Evolutionary conservation across 2,888 invertebrate species (phyloP).

Genomic region (Ramazzottius varieornatus): DNA sequence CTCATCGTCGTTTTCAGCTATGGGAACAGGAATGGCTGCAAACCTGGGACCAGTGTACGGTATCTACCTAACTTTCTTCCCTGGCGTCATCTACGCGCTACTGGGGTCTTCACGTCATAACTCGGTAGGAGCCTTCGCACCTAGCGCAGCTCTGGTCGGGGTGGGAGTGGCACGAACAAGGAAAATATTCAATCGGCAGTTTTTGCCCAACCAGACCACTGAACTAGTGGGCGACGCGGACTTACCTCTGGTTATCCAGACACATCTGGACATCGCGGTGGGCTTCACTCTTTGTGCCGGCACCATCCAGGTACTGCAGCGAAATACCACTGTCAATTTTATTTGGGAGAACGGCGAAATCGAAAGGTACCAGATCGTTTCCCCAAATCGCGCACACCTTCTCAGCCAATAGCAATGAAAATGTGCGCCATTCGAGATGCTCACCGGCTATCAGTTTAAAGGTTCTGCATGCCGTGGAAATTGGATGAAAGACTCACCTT

Average conservation of each 20-base stretch:
- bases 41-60: conserved; percentile 1
- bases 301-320: background rate
- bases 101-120: background rate
- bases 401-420: too few relatives aligned
- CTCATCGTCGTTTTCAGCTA: background rate
- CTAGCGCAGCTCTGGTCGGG: background rate
- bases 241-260: background rate
- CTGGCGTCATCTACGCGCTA: background rate
- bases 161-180: background rate
- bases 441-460: too few relatives aligned
- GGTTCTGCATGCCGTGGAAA: too few relatives aligned
- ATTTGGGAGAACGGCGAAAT: too few relatives aligned
- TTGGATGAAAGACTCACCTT: background rate
- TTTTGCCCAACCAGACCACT: background rate
- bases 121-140: background rate
- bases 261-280: background rate
- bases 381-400: too few relatives aligned
- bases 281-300: background rate
- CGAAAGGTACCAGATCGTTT: too few relatives aligned
- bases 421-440: too few relatives aligned
- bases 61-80: background rate
- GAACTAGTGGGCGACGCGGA: background rate
- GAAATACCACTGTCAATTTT: too few relatives aligned
- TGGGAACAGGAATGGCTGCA: background rate
- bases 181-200: background rate